A percentile compares a stretch with the other conserved stretches of the same genome.
These are phyloP conservation scores for Hassar affinis DNA, from an alignment of 2,113 vertebrate species.

Conservation along the genomic window DNA sequence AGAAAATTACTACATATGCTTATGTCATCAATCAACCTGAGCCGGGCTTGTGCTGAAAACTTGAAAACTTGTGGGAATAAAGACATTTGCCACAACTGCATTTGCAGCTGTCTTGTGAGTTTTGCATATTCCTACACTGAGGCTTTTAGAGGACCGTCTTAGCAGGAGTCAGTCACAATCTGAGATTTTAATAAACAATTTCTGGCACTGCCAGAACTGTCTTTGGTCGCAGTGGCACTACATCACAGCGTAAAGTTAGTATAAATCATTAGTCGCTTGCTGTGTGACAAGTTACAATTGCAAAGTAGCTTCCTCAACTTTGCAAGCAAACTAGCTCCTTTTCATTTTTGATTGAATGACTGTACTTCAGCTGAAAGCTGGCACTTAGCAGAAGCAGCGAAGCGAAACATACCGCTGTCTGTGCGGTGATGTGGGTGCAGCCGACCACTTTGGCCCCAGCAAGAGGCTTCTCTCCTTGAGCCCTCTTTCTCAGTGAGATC, in stretches of 20 bases:
- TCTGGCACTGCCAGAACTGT: background rate
- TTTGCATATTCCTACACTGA: background rate
- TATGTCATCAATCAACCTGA: background rate
- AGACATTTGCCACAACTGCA: background rate
- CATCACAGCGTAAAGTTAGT: background rate
- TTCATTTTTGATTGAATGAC: background rate
- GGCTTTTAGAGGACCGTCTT: background rate
- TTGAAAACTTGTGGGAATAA: background rate
- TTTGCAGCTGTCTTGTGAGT: background rate
- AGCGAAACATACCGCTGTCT: slow-evolving; percentile 85
- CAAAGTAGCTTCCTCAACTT: background rate
- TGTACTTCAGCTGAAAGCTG: background rate
- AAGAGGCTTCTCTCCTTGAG: slow-evolving; percentile 96
- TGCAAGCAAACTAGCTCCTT: background rate
- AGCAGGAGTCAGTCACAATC: background rate
- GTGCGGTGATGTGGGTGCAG: slow-evolving; percentile 97
- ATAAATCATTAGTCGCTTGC: background rate
- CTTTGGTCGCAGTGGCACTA: background rate
- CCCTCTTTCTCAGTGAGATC: slow-evolving; percentile 95
- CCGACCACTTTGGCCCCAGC: slow-evolving; percentile 97
- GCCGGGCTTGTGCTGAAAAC: background rate
- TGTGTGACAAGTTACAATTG: background rate
- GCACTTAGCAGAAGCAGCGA: background rate
- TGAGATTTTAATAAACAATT: background rate
- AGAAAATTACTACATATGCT: background rate